Conservation (phyloP, 2,888 invertebrate genomes). For the Empis livida region DNA sequence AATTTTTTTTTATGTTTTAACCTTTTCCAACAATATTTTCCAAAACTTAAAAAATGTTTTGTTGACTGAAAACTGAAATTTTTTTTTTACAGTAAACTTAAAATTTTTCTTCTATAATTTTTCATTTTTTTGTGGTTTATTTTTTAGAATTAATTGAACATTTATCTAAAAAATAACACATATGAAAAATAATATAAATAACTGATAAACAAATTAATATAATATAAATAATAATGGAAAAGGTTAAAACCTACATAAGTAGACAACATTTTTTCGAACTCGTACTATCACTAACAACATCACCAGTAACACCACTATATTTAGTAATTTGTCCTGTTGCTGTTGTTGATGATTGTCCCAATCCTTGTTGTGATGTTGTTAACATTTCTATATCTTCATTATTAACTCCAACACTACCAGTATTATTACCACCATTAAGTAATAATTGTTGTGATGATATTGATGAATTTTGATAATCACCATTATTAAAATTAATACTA, state of each 20-base stretch:
- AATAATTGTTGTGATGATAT: conserved; percentile 19
- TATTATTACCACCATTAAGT: conserved; percentile 21
- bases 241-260: conserved; percentile 44
- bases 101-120: too few species aligned
- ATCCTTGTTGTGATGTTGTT: conserved; percentile 21
- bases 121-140: too few species aligned
- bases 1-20: too few species aligned
- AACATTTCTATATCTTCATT: conserved; percentile 5
- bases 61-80: too few species aligned
- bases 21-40: too few species aligned
- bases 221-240: conserved; percentile 12
- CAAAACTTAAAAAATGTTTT: too few species aligned
- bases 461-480: conserved; percentile 17
- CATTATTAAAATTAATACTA: conserved; percentile 16
- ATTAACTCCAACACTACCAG: conserved; percentile 1
- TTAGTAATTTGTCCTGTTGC: conserved; percentile 34
- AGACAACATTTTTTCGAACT: conserved; percentile 59
- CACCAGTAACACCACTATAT: conserved; percentile 64
- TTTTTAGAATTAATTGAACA: conserved; percentile 3
- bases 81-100: too few species aligned
- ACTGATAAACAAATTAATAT: conserved; percentile 11
- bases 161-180: conserved; percentile 12
- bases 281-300: conserved; percentile 58
- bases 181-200: conserved; percentile 13
- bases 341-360: too few species aligned